Percentiles rank a stretch among this genome's conserved stretches.
These are phyloP conservation scores for Eulemur rubriventer DNA, from an alignment of 2,797 vertebrate genomes.

Conservation along the genomic window DNA sequence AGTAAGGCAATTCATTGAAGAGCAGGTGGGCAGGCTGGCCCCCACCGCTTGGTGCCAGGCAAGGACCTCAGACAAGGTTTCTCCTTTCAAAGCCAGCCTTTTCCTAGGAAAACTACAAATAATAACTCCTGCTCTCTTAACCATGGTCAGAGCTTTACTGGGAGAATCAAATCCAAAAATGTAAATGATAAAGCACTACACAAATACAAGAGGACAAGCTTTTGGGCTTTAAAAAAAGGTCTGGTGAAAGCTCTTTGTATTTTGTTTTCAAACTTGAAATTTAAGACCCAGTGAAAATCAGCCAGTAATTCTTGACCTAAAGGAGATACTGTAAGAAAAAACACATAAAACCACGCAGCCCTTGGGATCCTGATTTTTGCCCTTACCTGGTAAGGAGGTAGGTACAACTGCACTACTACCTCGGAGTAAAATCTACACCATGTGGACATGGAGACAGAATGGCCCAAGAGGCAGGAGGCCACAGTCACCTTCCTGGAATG, in stretches of 20 bases:
- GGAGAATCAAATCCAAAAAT: not conserved
- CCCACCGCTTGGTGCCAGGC: too few relatives aligned
- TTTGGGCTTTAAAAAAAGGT: not conserved
- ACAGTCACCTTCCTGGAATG: constrained; percentile 40
- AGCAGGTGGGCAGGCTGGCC: not conserved
- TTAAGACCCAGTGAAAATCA: constrained; percentile 42
- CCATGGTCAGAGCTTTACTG: not conserved
- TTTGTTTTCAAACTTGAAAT: constrained; percentile 48
- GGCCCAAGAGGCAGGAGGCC: not conserved
- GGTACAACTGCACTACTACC: too few relatives aligned
- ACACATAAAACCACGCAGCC: not conserved
- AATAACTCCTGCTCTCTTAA: not conserved
- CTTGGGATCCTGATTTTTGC: not conserved
- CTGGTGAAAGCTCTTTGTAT: not conserved
- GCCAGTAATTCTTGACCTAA: constrained; percentile 22
- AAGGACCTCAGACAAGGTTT: not conserved
- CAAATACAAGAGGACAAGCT: not conserved
- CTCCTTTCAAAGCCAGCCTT: not conserved
- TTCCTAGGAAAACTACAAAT: not conserved
- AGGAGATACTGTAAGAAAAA: not conserved
- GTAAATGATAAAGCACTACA: not conserved
- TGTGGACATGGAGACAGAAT: not conserved
- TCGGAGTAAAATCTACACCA: not conserved
- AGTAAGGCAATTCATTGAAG: not conserved
- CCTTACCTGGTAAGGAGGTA: not conserved